Conservation (phyloP, 2,797 vertebrate species). For the Octomys mimax region DNA sequence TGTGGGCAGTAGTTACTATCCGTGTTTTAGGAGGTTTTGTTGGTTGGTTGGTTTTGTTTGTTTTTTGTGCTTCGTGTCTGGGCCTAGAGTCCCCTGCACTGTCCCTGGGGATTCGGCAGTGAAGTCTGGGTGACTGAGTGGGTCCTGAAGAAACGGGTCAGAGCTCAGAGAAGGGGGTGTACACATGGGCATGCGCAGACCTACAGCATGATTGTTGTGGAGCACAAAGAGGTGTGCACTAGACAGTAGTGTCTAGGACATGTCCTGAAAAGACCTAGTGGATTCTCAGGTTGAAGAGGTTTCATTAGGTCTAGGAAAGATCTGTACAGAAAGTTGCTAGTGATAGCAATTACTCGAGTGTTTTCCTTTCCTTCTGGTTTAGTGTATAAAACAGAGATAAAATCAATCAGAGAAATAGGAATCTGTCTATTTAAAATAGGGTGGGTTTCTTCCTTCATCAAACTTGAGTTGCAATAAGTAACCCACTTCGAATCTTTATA, state of each 20-base stretch:
- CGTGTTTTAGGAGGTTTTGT: neutral
- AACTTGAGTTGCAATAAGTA: neutral
- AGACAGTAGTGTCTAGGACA: neutral
- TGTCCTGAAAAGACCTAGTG: neutral
- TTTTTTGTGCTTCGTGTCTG: neutral
- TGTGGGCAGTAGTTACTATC: neutral
- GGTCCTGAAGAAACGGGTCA: neutral
- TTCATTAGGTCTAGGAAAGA: neutral
- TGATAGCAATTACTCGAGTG: neutral
- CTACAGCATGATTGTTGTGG: neutral
- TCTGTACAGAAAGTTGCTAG: neutral
- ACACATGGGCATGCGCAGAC: too few relatives aligned
- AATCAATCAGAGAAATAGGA: neutral
- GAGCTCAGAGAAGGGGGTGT: neutral
- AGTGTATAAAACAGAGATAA: neutral
- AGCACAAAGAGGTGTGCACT: neutral
- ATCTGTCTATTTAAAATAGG: neutral
- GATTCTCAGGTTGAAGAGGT: neutral
- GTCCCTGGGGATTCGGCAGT: neutral
- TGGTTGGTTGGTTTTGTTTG: neutral
- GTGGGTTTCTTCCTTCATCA: neutral
- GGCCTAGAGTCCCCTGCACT: neutral
- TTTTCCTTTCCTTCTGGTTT: neutral
- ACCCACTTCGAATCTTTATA: neutral
- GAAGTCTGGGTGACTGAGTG: neutral